phyloP scores from a whole-genome alignment of 1,140 invertebrate species.

The Vanessa atalanta region DNA sequence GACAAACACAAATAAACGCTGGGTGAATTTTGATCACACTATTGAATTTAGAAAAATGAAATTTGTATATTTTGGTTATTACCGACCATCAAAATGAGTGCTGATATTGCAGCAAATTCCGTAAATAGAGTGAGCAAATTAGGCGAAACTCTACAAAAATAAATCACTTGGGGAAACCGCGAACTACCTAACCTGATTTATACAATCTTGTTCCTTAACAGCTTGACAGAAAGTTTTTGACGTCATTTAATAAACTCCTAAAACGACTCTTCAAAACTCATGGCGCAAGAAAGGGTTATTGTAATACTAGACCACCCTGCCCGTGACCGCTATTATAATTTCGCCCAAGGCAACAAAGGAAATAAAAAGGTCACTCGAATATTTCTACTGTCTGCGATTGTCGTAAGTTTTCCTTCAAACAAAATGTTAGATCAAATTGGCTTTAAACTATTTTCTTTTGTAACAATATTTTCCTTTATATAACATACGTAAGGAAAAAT shows the following conservation, averaged over 20 bases:
- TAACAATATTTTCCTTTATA: background rate
- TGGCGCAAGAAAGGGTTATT: slow-evolving; percentile 17
- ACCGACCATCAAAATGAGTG: too few species aligned
- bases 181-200: background rate
- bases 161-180: background rate
- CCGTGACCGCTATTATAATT: slow-evolving; percentile 14
- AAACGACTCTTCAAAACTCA: slow-evolving; percentile 12
- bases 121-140: too few species aligned
- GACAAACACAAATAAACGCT: too few species aligned
- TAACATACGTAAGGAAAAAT: background rate
- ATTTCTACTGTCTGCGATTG: slow-evolving; percentile 7
- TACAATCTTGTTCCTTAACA: background rate
- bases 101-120: too few species aligned
- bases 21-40: too few species aligned
- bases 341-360: slow-evolving; percentile 7
- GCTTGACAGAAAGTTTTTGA: background rate
- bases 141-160: too few species aligned
- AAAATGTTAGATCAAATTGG: background rate
- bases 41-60: too few species aligned
- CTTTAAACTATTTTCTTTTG: background rate
- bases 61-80: too few species aligned
- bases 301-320: slow-evolving; percentile 8
- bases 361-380: slow-evolving; percentile 19
- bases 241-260: background rate
- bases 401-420: background rate